A percentile compares a stretch with the other conserved stretches of the same genome.
Evolutionary conservation across 2,888 invertebrate genomes (phyloP).

Genomic region (Acleris holmiana): DNA sequence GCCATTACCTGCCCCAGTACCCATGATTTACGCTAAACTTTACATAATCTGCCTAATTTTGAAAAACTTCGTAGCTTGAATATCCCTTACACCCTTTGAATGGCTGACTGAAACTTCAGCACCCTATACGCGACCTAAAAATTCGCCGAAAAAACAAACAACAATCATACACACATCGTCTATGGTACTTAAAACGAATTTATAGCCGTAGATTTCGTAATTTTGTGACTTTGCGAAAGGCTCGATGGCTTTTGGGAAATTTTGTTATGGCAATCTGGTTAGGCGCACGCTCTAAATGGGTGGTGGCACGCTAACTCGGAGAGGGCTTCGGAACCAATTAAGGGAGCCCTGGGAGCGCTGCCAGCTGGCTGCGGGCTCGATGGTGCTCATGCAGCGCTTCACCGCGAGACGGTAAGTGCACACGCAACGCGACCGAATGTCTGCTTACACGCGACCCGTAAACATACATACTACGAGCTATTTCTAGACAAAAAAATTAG

Average conservation of each 20-base stretch:
- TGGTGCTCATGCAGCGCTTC: slow-evolving; percentile 77
- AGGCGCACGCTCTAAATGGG: slow-evolving; percentile 77
- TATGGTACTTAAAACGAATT: slow-evolving; percentile 63
- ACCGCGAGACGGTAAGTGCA: slow-evolving; percentile 58
- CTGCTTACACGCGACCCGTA: slow-evolving; percentile 29
- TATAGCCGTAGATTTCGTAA: slow-evolving; percentile 59
- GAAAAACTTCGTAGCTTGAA: slow-evolving; percentile 40
- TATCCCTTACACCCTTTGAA: background rate
- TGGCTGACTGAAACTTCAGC: slow-evolving; percentile 21
- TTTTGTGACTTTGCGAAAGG: slow-evolving; percentile 58
- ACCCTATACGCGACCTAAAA: slow-evolving; percentile 55
- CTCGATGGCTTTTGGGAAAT: slow-evolving; percentile 76
- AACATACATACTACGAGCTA: background rate
- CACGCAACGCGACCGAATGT: slow-evolving; percentile 59
- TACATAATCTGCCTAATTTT: slow-evolving; percentile 55
- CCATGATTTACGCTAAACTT: slow-evolving; percentile 55
- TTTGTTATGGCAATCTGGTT: slow-evolving; percentile 81
- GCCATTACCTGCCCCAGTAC: slow-evolving; percentile 58
- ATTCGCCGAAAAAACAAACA: slow-evolving; percentile 55
- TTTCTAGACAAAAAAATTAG: background rate
- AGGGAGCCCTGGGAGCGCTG: slow-evolving; percentile 78
- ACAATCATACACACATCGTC: slow-evolving; percentile 60
- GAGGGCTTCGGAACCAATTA: slow-evolving; percentile 83
- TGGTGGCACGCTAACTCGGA: slow-evolving; percentile 75
- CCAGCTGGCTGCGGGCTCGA: slow-evolving; percentile 79